Base-by-base conservation (phyloP, 2,113 vertebrate species). In the Caloenas nicobarica region DNA sequence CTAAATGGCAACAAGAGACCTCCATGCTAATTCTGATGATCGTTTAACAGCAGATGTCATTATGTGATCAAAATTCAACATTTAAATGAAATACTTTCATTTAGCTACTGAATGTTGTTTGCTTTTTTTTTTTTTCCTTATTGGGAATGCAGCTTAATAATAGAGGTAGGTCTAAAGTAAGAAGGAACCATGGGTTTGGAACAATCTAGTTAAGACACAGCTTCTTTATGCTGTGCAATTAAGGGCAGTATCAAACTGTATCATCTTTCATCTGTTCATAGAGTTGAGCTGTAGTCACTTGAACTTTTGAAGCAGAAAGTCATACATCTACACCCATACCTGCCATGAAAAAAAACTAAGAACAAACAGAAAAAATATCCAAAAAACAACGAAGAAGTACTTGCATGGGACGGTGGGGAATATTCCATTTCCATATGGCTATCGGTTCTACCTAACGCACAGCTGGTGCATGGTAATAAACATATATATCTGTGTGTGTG, bases 401-500 rank as follows among this genome's bases (percentile, higher is more conserved):
- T 28, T 70, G 61, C 56, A 23, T 16, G 31, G 42, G 24, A 8
- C 2, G 28, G 51, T 40, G 38, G 64, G 44, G 54, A 81, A 26
- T 3, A n/a, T 33, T 34, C 17, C 3, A 23, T 19, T 56, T 22
- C 77, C 31, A 18, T 22, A 46, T 1, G 24, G 65, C 14, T n/a
- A 16, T 33, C 11, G 5, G 42, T 36, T 65, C 38, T 28, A 71
- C 22, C 31, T 21, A 61, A 57, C 2, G 29, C 36, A 23, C n/a
- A 74, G 54, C 40, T 31, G 48, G 11, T 44, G 28, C n/a, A 3
- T 3, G 31, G 6, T 13, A 13, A 29, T 8, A 23, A 48, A 18
- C 13, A 7, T 3, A 4, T 4, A 31, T 13, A 13, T 14, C 3
- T 6, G 28, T 4, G 22, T 7, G 40, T 0, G 8, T 3, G 48